Conservation (phyloP, 2,888 invertebrate genomes). For the Andrena haemorrhoa region DNA sequence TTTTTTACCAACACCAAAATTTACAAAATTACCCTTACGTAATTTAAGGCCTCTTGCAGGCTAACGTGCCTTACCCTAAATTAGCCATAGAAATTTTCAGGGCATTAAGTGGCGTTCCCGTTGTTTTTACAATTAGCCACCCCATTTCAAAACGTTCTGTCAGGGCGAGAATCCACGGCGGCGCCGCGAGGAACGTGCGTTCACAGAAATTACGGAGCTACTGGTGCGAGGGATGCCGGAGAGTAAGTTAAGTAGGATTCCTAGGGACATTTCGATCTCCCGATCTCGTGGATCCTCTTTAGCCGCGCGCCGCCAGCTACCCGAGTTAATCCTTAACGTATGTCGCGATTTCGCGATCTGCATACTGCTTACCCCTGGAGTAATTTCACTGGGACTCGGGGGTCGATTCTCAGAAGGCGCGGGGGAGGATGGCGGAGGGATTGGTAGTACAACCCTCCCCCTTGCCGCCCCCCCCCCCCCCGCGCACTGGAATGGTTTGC, state of each 20-base stretch:
- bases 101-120: too few relatives aligned
- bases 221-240: neutral
- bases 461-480: conserved; percentile 9
- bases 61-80: too few relatives aligned
- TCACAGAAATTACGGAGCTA: conserved; percentile 30
- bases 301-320: conserved; percentile 34
- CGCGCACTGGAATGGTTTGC: conserved; percentile 75
- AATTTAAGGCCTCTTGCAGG: too few relatives aligned
- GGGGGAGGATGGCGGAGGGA: conserved; percentile 31
- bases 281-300: conserved; percentile 69
- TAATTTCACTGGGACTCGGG: conserved; percentile 76
- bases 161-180: conserved; percentile 7
- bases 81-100: too few relatives aligned
- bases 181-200: neutral
- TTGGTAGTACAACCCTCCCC: conserved; percentile 36
- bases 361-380: conserved; percentile 79
- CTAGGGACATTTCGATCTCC: conserved; percentile 58
- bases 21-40: too few relatives aligned
- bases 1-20: too few relatives aligned
- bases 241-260: conserved; percentile 54
- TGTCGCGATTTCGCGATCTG: conserved; percentile 81
- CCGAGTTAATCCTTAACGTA: conserved; percentile 79
- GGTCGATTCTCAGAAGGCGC: conserved; percentile 35
- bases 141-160: neutral
- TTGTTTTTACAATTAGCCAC: too few relatives aligned